Conservation (phyloP, 2,888 invertebrate genomes). For the Trachelus troglodyta region DNA sequence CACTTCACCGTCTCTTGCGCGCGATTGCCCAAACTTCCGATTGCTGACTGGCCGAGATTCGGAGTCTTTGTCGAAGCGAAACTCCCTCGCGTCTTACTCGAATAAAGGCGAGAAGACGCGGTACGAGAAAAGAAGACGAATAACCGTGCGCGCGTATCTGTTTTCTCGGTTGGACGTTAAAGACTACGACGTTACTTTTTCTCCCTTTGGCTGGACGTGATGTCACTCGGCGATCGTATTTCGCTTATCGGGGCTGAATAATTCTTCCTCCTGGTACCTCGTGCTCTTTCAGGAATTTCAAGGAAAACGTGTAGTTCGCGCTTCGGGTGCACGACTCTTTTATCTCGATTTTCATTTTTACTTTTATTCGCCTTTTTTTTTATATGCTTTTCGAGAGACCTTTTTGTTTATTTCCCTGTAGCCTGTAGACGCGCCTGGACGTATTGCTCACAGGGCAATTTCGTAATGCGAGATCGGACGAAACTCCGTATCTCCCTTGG, state of each 20-base stretch:
- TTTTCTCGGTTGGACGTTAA: not conserved
- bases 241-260: constrained; percentile 60
- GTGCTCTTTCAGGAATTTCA: constrained; percentile 53
- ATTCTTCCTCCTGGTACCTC: constrained; percentile 50
- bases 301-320: not conserved
- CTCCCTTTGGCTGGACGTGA: constrained; percentile 37
- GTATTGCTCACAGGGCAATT: too few species aligned
- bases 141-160: not conserved
- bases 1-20: not conserved
- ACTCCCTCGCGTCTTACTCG: too few species aligned
- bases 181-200: not conserved
- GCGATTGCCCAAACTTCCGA: not conserved
- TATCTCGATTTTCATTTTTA: not conserved
- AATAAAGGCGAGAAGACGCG: not conserved
- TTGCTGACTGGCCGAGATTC: not conserved
- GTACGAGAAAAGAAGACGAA: not conserved
- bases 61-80: not conserved
- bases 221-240: constrained; percentile 59
- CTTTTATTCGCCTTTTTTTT: not conserved
- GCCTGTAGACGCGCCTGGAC: too few species aligned
- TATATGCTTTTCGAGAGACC: not conserved
- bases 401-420: too few species aligned
- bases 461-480: not conserved
- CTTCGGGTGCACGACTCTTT: constrained; percentile 11
- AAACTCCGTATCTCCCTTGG: not conserved